These are phyloP conservation scores for Malurus leucopterus DNA, from an alignment of 2,797 vertebrate genomes.

Conservation along the genomic window DNA sequence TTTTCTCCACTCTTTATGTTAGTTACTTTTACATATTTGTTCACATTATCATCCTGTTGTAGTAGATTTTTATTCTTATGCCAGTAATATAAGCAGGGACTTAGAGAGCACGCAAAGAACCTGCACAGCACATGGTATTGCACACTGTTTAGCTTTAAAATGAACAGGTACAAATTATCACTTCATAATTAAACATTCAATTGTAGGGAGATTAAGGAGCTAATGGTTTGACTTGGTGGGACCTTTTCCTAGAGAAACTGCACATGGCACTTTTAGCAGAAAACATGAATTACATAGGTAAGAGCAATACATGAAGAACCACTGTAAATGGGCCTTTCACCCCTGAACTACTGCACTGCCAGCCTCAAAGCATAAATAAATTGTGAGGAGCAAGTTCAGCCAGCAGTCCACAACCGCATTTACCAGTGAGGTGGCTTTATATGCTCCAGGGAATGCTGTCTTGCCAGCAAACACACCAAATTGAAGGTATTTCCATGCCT, in stretches of 20 bases:
- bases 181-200: not conserved
- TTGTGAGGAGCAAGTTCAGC: not conserved
- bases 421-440: not conserved
- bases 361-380: not conserved
- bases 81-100: not conserved
- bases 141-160: not conserved
- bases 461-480: not conserved
- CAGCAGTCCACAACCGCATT: not conserved
- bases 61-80: not conserved
- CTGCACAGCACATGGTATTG: accelerated
- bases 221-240: not conserved
- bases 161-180: not conserved
- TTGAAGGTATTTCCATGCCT: not conserved
- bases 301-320: not conserved
- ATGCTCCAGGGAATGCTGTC: not conserved
- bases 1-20: not conserved
- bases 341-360: not conserved
- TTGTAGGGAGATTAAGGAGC: not conserved
- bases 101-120: not conserved
- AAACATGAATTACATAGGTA: accelerated
- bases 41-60: not conserved
- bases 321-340: not conserved
- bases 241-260: not conserved
- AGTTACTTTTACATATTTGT: not conserved
- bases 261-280: not conserved